Base-by-base conservation (phyloP, 2,113 vertebrate species). In the Panthera uncia region DNA sequence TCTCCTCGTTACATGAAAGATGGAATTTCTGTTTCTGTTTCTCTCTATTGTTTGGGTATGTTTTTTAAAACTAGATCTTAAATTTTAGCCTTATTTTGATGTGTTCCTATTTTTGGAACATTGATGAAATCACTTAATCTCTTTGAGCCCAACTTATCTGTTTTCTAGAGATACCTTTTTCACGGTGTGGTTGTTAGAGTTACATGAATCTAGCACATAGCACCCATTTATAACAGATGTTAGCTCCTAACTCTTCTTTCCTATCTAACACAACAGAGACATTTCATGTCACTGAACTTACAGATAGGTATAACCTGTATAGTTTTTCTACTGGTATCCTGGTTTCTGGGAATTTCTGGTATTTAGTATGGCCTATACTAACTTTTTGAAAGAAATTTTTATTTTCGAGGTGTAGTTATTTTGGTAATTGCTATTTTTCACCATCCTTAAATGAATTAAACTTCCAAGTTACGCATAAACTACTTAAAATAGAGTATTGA, bases 401-500 rank as follows among this genome's bases (percentile, higher is more conserved):
- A 52, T 90, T 96, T 96, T 65, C 74, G 33, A 85, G 8, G 4
- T 76, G 81, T 88, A 78, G 65, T 89, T 65, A 69, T 76, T 84
- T 36, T 61, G 89, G 38, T 57, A 89, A 93, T 55, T 93, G 48
- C 61, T 29, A 89, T 48, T 94, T 94, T 89, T 78, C 38, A 36
- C 15, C 52, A 78, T 71, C 21, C 18, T 96, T 33, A 71, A 78
- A 33, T 82, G 73, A 91, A 95, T 95, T 76, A 86, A 86, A 76
- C 18, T 38, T 87, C 78, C 23, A 94, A 50, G 63, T 94, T 82
- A 85, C 27, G 29, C 21, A 41, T 82, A n/a, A 87, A 63, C 38
- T 94, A 71, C n/a, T 81, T 89, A 94, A 96, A 79, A 52, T 94
- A 96, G 31, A 18, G 33, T 92, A 79, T 94, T 88, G 68, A 89